Percentiles rank a stretch among this genome's conserved stretches.
Evolutionary conservation across 2,113 vertebrate species (phyloP).

Genomic region (Microtus pennsylvanicus): DNA sequence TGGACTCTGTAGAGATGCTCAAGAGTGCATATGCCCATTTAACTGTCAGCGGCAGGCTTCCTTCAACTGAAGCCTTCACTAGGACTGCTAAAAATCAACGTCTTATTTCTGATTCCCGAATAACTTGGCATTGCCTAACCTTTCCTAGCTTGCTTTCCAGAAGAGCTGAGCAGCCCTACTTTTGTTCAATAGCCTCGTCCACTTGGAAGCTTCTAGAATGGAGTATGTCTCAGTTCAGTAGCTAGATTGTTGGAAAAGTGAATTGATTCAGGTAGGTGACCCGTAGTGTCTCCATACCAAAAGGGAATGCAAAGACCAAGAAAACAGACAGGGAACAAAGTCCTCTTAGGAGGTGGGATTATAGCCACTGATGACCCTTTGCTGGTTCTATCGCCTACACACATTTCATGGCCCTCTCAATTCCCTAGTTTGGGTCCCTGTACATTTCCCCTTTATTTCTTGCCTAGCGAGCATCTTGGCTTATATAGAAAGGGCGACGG

Average conservation of each 20-base stretch:
- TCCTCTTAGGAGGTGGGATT: not conserved
- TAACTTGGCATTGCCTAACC: not conserved
- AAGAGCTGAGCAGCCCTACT: not conserved
- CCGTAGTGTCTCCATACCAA: not conserved
- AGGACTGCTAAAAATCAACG: not conserved
- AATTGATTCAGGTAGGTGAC: not conserved
- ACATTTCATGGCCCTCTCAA: not conserved
- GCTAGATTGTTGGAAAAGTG: not conserved
- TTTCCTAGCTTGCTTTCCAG: not conserved
- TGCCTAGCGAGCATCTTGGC: not conserved
- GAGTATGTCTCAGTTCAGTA: not conserved
- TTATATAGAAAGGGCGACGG: not conserved
- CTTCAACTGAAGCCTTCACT: not conserved
- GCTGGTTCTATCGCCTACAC: accelerated
- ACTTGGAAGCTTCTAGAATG: not conserved
- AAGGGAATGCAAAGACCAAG: not conserved
- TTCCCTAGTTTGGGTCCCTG: not conserved
- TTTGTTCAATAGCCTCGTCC: not conserved
- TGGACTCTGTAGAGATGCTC: not conserved
- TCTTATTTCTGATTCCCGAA: slow-evolving; percentile 32
- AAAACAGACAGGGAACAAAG: not conserved
- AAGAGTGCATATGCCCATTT: not conserved
- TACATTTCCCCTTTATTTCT: not conserved
- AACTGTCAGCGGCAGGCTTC: not conserved
- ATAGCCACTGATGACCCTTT: not conserved